Evolutionary conservation across 2,888 invertebrate species (phyloP), one percentile per base, ranked within the genome.

Genomic region (Epirrita christyi): DNA sequence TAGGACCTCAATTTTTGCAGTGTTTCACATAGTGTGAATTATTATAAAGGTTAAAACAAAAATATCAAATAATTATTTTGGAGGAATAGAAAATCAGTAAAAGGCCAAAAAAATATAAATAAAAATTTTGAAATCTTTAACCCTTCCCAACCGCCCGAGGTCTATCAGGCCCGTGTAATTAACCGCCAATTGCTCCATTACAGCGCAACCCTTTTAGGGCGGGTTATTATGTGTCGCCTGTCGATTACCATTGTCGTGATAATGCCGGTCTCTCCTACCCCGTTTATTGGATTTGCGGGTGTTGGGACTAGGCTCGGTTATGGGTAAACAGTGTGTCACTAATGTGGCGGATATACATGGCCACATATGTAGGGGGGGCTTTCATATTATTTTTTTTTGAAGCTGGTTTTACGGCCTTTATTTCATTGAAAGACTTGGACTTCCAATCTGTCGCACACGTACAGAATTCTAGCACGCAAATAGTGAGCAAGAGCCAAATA

Each of bases 111-210:
- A 50, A 49, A 32, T 29, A 32, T 40, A 40, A 40, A 53, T 46
- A 53, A 53, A n/a, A 43, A 51, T 43, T 45, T 34, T 27, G 8
- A 13, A 47, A 15, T 37, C n/a, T 15, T 32, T 41, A 59, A 52
- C 56, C 52, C 44, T 13, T 36, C 37, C 28, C 47, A 37, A 38
- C 27, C 48, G 34, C 38, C 40, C 32, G 11, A 29, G 57, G 59
- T 51, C 46, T 59, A 46, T 51, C 41, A 55, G 55, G 34, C 53
- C 50, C 53, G 36, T 28, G 80, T 82, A 84, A 85, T 85, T 85
- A 85, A 82, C 81, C 76, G 72, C 71, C 80, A 75, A 82, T 80
- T 75, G 83, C 70, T 76, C 81, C 79, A 82, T 83, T 83, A 79
- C 73, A 76, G 58, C 59, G 68, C 63, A 67, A 74, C 80, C 81